Conservation (phyloP, 2,797 vertebrate genomes). For the Erithacus rubecula region DNA sequence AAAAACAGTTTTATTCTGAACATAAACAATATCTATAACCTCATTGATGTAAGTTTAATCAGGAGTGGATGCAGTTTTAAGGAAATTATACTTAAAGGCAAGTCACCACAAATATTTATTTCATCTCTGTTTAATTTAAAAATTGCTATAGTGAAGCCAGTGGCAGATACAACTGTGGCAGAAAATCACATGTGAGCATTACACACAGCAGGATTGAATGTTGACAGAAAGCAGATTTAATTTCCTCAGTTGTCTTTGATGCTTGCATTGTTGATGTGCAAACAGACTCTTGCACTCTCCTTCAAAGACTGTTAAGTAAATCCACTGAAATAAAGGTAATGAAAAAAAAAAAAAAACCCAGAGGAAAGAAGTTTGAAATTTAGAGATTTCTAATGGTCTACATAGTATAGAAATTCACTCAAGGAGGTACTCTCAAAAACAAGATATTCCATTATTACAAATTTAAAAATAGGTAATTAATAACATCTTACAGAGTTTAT, state of each 20-base stretch:
- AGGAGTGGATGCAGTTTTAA: not conserved
- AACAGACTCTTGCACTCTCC: not conserved
- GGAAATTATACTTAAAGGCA: not conserved
- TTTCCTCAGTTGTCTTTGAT: not conserved
- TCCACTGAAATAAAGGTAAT: not conserved
- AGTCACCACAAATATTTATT: not conserved
- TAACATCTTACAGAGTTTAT: not conserved
- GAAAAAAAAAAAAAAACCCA: not conserved
- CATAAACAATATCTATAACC: not conserved
- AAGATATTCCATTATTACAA: not conserved
- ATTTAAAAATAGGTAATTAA: not conserved
- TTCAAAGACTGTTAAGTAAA: not conserved
- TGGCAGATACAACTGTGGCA: not conserved
- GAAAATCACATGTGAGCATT: not conserved
- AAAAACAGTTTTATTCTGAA: not conserved
- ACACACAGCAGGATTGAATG: not conserved
- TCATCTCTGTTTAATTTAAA: not conserved
- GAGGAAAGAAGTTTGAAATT: not conserved
- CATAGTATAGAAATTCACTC: not conserved
- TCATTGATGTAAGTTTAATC: not conserved
- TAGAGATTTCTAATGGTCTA: not conserved
- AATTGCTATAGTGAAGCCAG: not conserved
- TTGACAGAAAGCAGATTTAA: not conserved
- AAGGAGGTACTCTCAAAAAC: fast-evolving
- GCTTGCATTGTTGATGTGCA: not conserved